phyloP scores from a whole-genome alignment of 2,888 invertebrate species.

The Coelogynopora nodosa region DNA sequence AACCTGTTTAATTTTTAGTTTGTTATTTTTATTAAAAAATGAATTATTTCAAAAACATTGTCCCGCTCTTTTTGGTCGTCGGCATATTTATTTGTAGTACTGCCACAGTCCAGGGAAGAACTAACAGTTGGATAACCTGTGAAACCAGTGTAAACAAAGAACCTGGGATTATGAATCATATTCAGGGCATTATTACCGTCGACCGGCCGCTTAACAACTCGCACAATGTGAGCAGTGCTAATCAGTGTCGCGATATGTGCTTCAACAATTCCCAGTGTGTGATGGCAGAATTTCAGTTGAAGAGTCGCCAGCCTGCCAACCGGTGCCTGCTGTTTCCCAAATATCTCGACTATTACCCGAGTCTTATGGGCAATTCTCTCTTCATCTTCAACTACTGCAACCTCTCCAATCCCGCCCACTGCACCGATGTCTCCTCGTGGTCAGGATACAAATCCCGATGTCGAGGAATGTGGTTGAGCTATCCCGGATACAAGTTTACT shows the following conservation, averaged over 20 bases:
- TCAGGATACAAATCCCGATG: not conserved
- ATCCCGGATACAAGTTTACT: not conserved
- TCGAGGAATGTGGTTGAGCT: not conserved
- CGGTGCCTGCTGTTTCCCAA: not conserved
- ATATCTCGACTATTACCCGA: not conserved
- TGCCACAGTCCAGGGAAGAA: too few species aligned
- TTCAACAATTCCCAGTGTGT: not conserved
- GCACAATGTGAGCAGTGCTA: not conserved
- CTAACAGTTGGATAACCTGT: not conserved
- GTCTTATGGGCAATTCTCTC: not conserved
- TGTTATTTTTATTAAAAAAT: too few species aligned
- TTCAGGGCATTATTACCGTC: not conserved
- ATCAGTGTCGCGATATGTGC: not conserved
- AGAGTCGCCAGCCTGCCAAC: not conserved
- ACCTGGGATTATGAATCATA: not conserved
- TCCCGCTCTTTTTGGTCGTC: too few species aligned
- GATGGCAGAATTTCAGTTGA: not conserved
- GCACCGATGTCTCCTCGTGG: not conserved
- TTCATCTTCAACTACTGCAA: not conserved
- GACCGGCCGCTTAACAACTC: not conserved
- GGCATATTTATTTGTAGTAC: too few species aligned
- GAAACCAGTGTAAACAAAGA: not conserved
- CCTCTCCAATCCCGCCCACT: not conserved
- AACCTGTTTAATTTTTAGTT: too few species aligned
- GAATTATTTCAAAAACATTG: too few species aligned